A percentile compares a stretch with the other conserved stretches of the same genome.
These are phyloP conservation scores for Hydrozoanthus tunicans DNA, from an alignment of 64 coral and sea anemone species.

Conservation along the genomic window DNA sequence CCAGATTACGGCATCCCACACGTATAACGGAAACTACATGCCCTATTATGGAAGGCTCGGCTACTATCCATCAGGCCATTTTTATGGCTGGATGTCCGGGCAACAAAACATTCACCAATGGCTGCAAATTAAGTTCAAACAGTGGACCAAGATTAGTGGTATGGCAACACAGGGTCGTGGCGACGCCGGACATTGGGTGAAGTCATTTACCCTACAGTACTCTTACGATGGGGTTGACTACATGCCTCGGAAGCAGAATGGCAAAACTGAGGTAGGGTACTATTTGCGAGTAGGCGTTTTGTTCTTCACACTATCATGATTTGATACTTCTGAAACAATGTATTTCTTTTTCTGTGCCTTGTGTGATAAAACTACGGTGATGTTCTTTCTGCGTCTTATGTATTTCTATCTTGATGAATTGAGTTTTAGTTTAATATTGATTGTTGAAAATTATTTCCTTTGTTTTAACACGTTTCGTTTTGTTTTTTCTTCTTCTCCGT, in stretches of 20 bases:
- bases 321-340: no score
- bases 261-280: conserved; percentile 18
- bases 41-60: not conserved
- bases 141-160: not conserved
- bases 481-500: no score
- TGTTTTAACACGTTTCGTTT: no score
- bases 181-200: conserved; percentile 11
- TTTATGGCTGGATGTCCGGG: not conserved
- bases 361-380: no score
- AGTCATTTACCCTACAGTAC: conserved; percentile 10
- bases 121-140: conserved; percentile 38
- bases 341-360: no score
- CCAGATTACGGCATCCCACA: not conserved
- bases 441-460: no score
- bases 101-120: conserved; percentile 5
- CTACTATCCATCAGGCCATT: not conserved
- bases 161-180: conserved; percentile 42
- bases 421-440: no score
- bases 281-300: no score
- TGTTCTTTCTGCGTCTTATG: no score
- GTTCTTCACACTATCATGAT: no score
- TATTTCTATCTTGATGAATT: no score
- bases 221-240: conserved; percentile 49
- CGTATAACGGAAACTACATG: not conserved
- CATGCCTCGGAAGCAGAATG: conserved; percentile 25